Evolutionary conservation across 1,140 invertebrate species (phyloP), one percentile per base, ranked within the genome.

Genomic region (Platyura marginata): DNA sequence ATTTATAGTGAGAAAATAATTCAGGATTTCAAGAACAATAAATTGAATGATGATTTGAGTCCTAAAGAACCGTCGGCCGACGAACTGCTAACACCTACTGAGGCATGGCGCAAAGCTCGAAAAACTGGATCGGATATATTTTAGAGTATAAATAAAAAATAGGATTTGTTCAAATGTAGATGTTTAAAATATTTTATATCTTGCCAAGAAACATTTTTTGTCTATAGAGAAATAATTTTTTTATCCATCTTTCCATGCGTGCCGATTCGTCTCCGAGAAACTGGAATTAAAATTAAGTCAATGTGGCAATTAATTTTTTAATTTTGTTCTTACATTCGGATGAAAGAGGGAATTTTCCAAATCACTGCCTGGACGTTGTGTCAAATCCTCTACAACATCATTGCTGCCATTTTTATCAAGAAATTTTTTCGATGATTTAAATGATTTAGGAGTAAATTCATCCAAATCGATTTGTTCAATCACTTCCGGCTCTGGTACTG

Each of bases 81-180:
- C 44, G 85, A 89, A 61, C 66, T 70, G 52, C 57, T 87, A 3
- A 74, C 75, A 40, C 49, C 81, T 0, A 69, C 82, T 49, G 70
- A 84, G 63, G 87, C 87, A 1, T 67, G 67, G 47, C 49, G 63
- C 1, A 66, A 63, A 48, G 81, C 83, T 6, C 68, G 70, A 44
- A 70, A 73, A 65, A 82, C 82, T 40, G 85, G 85, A 36, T 73
- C 70, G 36, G 86, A 90, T 66, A 71, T 89, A 49, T 88, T 86
- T 65, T 60, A 61, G 42, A 19, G 41, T 32, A 50, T n/a, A n/a
- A 51, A 20, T 42, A 21, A 37, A 42, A 29, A 8, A 13, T 29
- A 29, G 13, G 13, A 29, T 29, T 6, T 29, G 13, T 8, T 8
- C 6, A 29, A 29, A 29, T 29, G 6, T 8, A 8, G 13, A 13